Base-by-base conservation (phyloP, 23 tunicate genomes). In the Styela clava region DNA sequence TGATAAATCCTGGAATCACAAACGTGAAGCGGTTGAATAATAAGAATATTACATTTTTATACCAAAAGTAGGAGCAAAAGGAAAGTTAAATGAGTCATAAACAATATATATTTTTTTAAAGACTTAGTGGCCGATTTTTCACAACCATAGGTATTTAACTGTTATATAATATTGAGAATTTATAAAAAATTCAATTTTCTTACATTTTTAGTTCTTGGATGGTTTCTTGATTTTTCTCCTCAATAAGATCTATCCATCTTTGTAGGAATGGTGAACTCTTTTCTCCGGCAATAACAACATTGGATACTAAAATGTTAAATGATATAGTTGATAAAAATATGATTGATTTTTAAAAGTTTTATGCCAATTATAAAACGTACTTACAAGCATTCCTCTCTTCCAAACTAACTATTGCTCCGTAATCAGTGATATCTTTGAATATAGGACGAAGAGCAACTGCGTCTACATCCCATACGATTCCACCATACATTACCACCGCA, bases 401-500 rank as follows among this genome's bases (percentile, higher is more conserved):
- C 30, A 65, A 65, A 9, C 9, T 5, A 28, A 28, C 71, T 26
- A 65, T 25, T 9, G 31, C 71, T 28, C 31, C 30, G 16, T 65
- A 65, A 65, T 9, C 5, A 16, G 7, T 28, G 31, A 65, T 25
- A 7, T 65, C 16, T 25, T 65, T 16, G 9, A 28, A 5, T 5
- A 65, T 5, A 3, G 71, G 31, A 5, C 16, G 9, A 26, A 65
- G 31, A 65, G 31, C 31, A 28, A 65, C 16, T 5, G 9, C 71
- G 31, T 65, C 71, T 16, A 65, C 31, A 28, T 65, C 31, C 71
- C 71, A 65, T 3, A 65, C 71, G 9, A 65, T 28, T 26, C 71
- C 71, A 65, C 71, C 71, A 65, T 5, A 65, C 9, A 44, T 7
- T 5, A 44, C 7, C 12, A 12, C 56, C 12, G 56, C 56, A 12